Base-by-base conservation (phyloP, 1,140 invertebrate species). In the Berghia stephanieae region DNA sequence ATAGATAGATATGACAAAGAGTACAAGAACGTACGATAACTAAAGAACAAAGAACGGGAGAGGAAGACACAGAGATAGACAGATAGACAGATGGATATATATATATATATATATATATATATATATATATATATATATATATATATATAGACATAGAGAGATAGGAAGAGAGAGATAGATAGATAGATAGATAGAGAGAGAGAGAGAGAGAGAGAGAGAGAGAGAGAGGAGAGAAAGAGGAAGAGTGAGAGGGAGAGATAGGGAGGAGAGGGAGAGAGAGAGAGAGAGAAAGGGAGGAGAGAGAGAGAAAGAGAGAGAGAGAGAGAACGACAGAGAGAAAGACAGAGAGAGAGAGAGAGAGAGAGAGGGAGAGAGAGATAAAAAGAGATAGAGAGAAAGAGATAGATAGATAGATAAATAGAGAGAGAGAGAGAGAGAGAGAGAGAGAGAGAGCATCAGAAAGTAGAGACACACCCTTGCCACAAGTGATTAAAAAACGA, bases 251-350 rank as follows among this genome's bases (percentile, higher is more conserved):
- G n/a, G 34, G 55, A 60, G n/a, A 60, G 55, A 60, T 60, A 60
- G 55, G 34, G n/a, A 24, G n/a, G 55, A 60, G n/a, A 60, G 55
- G 34, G n/a, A 60, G 55, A 60, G n/a, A 60, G 55, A 60, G n/a
- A 60, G 55, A 60, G n/a, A 60, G 55, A 60, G n/a, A 60, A 31
- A 60, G n/a, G 34, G 55, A 60, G n/a, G 55, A 60, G n/a, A 60
- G 55, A 60, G n/a, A 60, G 55, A 60, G n/a, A 60, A 31, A 60
- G n/a, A 60, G 55, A 60, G n/a, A 60, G 55, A 60, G n/a, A 60
- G 55, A 60, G n/a, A 60, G 55, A 60, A 24, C n/a, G 55, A 60
- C 31, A 60, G 55, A 60, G n/a, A 60, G 55, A 60, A 24, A 60
- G 55, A 60, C 31, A 60, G 55, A 60, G n/a, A 60, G 55, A 60